These are phyloP conservation scores for Cyprinodon variegatus DNA, from an alignment of 2,113 vertebrate species.

Conservation along the genomic window DNA sequence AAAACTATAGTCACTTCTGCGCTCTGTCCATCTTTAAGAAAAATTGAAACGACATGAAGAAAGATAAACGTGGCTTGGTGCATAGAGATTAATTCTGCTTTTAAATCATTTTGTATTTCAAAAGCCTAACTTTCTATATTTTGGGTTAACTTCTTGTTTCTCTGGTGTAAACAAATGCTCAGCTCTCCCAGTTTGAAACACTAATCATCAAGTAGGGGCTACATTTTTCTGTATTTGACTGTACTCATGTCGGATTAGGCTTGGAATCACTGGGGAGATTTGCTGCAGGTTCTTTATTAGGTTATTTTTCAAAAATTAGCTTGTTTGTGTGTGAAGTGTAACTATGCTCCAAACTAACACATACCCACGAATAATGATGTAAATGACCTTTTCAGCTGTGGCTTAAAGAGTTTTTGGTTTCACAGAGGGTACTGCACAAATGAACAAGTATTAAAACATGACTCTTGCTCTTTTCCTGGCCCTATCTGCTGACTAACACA, in stretches of 20 bases:
- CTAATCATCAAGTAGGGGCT: not conserved
- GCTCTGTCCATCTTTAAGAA: too few species aligned
- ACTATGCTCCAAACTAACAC: not conserved
- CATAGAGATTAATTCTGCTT: too few species aligned
- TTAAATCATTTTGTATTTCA: too few species aligned
- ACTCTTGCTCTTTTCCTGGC: constrained; percentile 32
- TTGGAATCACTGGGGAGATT: not conserved
- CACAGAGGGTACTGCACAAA: not conserved
- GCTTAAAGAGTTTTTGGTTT: constrained; percentile 10
- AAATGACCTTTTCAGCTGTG: constrained; percentile 25
- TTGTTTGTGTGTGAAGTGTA: not conserved
- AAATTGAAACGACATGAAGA: too few species aligned
- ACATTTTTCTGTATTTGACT: not conserved
- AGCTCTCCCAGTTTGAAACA: not conserved
- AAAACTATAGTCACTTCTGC: too few species aligned
- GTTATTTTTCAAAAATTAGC: not conserved
- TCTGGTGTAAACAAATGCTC: too few species aligned
- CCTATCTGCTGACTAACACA: constrained; percentile 51
- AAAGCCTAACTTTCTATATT: too few species aligned
- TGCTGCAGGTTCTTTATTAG: not conserved
- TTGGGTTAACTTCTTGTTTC: too few species aligned
- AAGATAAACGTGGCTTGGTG: too few species aligned
- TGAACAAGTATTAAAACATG: constrained; percentile 40
- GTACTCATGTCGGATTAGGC: not conserved
- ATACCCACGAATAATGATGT: constrained; percentile 4